A percentile compares a stretch with the other conserved stretches of the same genome.
Evolutionary conservation across 2,113 vertebrate genomes (phyloP).

Genomic region (Osmerus eperlanus): DNA sequence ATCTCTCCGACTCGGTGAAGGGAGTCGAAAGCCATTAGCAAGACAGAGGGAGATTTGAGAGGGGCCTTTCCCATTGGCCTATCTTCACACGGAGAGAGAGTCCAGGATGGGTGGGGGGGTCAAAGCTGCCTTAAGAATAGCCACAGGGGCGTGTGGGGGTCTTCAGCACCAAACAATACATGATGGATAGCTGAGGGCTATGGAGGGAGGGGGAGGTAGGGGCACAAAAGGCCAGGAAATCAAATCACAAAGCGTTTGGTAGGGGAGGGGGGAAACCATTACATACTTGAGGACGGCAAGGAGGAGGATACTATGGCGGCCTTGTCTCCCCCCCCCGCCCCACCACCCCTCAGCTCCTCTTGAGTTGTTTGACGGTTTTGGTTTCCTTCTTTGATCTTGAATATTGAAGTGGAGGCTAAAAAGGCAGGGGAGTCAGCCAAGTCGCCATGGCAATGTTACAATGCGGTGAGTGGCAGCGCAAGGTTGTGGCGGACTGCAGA

Average conservation of each 20-base stretch:
- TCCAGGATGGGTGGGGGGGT: not conserved
- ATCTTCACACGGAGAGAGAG: not conserved
- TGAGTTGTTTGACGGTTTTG: not conserved
- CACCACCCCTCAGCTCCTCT: not conserved
- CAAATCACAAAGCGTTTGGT: not conserved
- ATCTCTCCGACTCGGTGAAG: constrained; percentile 2
- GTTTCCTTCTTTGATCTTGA: not conserved
- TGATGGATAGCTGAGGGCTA: constrained; percentile 12
- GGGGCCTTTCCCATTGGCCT: constrained; percentile 1
- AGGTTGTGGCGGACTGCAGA: not conserved
- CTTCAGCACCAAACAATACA: constrained; percentile 9
- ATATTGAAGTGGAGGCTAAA: constrained; percentile 1
- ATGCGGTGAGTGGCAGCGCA: not conserved
- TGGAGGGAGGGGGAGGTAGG: constrained; percentile 1
- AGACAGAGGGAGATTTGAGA: constrained; percentile 25
- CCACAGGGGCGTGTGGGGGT: not conserved
- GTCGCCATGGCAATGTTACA: too few species aligned
- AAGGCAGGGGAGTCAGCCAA: too few species aligned
- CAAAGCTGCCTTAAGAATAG: not conserved
- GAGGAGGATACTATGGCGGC: not conserved
- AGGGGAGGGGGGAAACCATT: not conserved
- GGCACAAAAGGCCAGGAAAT: not conserved
- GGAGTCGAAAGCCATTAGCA: constrained; percentile 19
- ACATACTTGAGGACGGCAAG: not conserved
- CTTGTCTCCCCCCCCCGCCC: not conserved